Evolutionary conservation across 2,888 invertebrate genomes (phyloP).

Genomic region (Nyleta sp.): DNA sequence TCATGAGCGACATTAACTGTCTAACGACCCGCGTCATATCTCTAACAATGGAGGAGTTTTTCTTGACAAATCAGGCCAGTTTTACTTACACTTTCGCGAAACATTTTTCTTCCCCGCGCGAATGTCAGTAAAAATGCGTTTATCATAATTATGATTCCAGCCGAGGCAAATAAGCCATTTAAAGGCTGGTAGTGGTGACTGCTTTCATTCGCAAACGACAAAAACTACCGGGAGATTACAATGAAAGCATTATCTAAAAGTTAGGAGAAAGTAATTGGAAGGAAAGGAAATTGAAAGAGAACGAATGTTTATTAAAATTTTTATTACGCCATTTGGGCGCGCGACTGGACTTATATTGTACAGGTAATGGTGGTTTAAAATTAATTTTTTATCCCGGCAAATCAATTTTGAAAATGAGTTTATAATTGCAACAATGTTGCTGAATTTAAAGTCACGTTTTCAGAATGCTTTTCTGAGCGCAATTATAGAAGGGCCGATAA

Average conservation of each 20-base stretch:
- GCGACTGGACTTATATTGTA: not conserved
- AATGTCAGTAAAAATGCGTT: slow-evolving; percentile 46
- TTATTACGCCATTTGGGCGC: slow-evolving; percentile 20
- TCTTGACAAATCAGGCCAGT: slow-evolving; percentile 54
- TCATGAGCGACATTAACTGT: slow-evolving; percentile 63
- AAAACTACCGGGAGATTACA: slow-evolving; percentile 35
- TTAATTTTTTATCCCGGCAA: too few species aligned
- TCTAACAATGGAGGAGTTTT: slow-evolving; percentile 57
- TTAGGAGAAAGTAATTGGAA: slow-evolving; percentile 38
- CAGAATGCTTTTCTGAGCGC: too few species aligned
- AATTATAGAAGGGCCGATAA: too few species aligned
- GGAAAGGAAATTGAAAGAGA: slow-evolving; percentile 41
- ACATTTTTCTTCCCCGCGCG: slow-evolving; percentile 30
- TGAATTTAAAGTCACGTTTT: too few species aligned
- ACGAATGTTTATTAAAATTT: slow-evolving; percentile 52
- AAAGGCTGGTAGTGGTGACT: slow-evolving; percentile 24
- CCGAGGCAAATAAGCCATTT: slow-evolving; percentile 53
- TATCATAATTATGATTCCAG: slow-evolving; percentile 54
- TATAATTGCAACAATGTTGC: too few species aligned
- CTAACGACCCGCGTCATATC: slow-evolving; percentile 59
- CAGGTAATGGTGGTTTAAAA: too few species aligned
- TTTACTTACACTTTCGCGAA: slow-evolving; percentile 45
- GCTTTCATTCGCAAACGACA: slow-evolving; percentile 36
- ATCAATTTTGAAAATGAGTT: too few species aligned
- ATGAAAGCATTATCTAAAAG: slow-evolving; percentile 48